These are phyloP conservation scores for Pantala flavescens DNA, from an alignment of 1,140 invertebrate species.

Conservation along the genomic window DNA sequence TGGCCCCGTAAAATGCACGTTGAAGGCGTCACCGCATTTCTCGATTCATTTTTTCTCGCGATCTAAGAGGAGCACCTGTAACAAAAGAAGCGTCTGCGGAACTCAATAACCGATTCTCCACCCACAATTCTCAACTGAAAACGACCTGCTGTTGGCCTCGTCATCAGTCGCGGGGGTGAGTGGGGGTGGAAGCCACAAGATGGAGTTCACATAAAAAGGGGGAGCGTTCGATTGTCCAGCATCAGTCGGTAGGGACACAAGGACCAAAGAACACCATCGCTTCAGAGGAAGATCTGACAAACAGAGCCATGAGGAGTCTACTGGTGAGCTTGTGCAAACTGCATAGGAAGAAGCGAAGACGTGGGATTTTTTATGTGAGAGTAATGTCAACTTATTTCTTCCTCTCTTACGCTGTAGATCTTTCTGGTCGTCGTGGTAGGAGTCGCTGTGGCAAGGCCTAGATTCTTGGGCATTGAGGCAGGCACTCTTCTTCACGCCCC, in stretches of 20 bases:
- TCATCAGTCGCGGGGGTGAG: too few species aligned
- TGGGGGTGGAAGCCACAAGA: too few species aligned
- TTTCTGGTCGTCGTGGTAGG: background rate
- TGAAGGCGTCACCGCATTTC: too few species aligned
- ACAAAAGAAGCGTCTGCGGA: too few species aligned
- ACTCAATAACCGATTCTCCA: too few species aligned
- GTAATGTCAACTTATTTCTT: background rate
- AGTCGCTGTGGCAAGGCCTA: background rate
- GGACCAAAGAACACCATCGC: background rate
- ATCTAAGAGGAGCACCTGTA: too few species aligned
- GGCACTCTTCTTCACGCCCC: slow-evolving; percentile 20
- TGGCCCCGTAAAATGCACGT: too few species aligned
- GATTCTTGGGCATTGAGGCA: background rate
- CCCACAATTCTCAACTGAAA: too few species aligned
- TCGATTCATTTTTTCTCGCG: too few species aligned
- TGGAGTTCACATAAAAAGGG: background rate
- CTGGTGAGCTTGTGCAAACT: background rate
- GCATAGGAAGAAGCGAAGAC: background rate
- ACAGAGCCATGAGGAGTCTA: background rate
- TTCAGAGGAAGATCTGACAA: background rate
- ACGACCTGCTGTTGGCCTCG: too few species aligned
- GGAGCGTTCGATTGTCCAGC: background rate
- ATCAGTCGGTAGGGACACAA: background rate
- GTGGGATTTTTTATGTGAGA: background rate
- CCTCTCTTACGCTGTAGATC: background rate